phyloP scores from a whole-genome alignment of 1,140 invertebrate species.

The Epicauta chinensis region DNA sequence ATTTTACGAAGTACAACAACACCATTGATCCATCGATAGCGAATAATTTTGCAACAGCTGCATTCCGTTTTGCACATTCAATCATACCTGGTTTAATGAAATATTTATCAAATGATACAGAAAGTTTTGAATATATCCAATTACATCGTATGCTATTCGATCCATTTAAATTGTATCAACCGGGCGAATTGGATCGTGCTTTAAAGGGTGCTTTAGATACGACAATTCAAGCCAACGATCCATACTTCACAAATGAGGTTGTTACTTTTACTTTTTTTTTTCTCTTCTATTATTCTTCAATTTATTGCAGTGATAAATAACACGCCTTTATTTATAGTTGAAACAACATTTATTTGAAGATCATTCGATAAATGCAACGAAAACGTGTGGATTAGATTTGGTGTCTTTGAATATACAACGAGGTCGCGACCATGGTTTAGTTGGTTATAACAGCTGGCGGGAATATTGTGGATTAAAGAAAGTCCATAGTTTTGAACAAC shows the following conservation, averaged over 20 bases:
- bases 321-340: slow-evolving; percentile 51
- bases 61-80: slow-evolving; percentile 88
- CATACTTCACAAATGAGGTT: slow-evolving; percentile 63
- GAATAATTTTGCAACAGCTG: slow-evolving; percentile 87
- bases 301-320: neutral
- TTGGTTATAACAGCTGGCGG: slow-evolving; percentile 70
- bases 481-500: slow-evolving; percentile 66
- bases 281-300: neutral
- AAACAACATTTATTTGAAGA: slow-evolving; percentile 70
- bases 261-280: slow-evolving; percentile 16
- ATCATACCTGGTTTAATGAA: slow-evolving; percentile 68
- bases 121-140: slow-evolving; percentile 59
- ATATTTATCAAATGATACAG: slow-evolving; percentile 51
- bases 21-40: slow-evolving; percentile 73
- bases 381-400: slow-evolving; percentile 69
- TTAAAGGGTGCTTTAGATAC: slow-evolving; percentile 59
- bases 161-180: slow-evolving; percentile 66
- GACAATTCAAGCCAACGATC: slow-evolving; percentile 58
- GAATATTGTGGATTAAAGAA: slow-evolving; percentile 64
- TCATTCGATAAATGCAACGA: slow-evolving; percentile 28
- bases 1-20: slow-evolving; percentile 63
- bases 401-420: slow-evolving; percentile 82
- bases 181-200: slow-evolving; percentile 52
- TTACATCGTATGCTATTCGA: slow-evolving; percentile 78
- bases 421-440: slow-evolving; percentile 83